phyloP scores from a whole-genome alignment of 2,888 invertebrate genomes.

The Philaethria dido region DNA sequence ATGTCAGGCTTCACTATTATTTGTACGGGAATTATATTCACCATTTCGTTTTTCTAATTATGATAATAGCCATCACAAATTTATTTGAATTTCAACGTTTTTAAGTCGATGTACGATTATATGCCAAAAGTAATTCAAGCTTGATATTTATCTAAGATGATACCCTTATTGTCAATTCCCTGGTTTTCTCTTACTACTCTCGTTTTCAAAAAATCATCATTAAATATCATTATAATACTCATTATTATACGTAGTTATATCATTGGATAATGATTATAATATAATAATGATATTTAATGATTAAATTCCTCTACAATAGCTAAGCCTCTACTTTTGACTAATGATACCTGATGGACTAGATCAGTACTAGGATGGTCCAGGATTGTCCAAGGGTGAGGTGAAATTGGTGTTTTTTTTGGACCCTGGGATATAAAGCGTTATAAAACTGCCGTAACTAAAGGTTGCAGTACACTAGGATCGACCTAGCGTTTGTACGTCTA shows the following conservation, averaged over 20 bases:
- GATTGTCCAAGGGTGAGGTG: slow-evolving; percentile 73
- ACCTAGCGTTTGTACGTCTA: slow-evolving; percentile 32
- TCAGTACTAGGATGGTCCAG: slow-evolving; percentile 64
- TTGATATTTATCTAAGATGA: slow-evolving; percentile 39
- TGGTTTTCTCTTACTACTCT: slow-evolving; percentile 52
- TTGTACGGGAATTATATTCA: slow-evolving; percentile 18
- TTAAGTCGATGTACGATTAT: slow-evolving; percentile 13
- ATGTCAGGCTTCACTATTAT: slow-evolving; percentile 24
- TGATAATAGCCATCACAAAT: neutral
- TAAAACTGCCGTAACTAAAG: slow-evolving; percentile 38
- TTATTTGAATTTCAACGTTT: slow-evolving; percentile 7
- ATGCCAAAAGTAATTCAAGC: slow-evolving; percentile 12
- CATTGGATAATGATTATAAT: slow-evolving; percentile 7
- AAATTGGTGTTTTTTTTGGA: slow-evolving; percentile 79
- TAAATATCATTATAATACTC: slow-evolving; percentile 30
- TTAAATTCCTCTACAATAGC: slow-evolving; percentile 46
- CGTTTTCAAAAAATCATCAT: slow-evolving; percentile 27
- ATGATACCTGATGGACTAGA: slow-evolving; percentile 56
- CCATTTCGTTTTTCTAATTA: slow-evolving; percentile 11
- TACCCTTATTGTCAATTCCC: slow-evolving; percentile 68
- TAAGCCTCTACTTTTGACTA: slow-evolving; percentile 54
- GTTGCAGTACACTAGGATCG: slow-evolving; percentile 26
- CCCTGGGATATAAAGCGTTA: slow-evolving; percentile 66
- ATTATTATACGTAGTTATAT: slow-evolving; percentile 3
- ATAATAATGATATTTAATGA: slow-evolving; percentile 37